A percentile compares a stretch with the other conserved stretches of the same genome.
phyloP scores from a whole-genome alignment of 2,797 vertebrate species.

The Acrossocheilus fasciatus region DNA sequence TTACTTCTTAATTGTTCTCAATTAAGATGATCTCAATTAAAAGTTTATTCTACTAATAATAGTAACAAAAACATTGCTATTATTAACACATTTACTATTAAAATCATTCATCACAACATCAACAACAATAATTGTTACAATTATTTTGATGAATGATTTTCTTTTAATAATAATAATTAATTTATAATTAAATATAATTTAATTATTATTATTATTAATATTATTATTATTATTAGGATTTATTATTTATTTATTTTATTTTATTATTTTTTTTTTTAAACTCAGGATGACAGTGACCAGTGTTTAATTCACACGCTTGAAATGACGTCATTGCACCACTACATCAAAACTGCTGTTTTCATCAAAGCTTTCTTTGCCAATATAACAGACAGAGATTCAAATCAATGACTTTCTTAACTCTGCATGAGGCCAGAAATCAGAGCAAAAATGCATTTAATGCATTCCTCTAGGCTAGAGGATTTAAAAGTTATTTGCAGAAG shows the following conservation, averaged over 20 bases:
- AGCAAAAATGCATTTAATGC: not conserved
- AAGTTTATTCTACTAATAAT: not conserved
- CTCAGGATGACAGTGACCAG: not conserved
- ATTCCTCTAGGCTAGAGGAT: not conserved
- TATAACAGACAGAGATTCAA: not conserved
- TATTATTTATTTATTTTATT: too few relatives aligned
- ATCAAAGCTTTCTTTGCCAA: not conserved
- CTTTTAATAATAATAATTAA: too few relatives aligned
- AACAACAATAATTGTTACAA: not conserved
- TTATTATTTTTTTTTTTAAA: too few relatives aligned
- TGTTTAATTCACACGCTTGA: not conserved
- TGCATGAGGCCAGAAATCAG: not conserved
- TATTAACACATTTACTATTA: too few relatives aligned
- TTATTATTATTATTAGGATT: not conserved
- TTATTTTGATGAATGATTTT: too few relatives aligned
- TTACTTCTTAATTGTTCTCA: not conserved
- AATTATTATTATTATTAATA: not conserved
- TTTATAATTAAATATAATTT: too few relatives aligned
- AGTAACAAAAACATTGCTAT: too few relatives aligned
- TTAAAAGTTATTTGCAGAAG: not conserved
- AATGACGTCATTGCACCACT: not conserved
- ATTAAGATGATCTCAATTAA: not conserved
- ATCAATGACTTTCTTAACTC: not conserved
- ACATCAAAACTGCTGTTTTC: slow-evolving; percentile 3
- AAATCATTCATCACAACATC: too few relatives aligned